Conservation (phyloP, 2,888 invertebrate genomes). For the Lasius fuliginosus region DNA sequence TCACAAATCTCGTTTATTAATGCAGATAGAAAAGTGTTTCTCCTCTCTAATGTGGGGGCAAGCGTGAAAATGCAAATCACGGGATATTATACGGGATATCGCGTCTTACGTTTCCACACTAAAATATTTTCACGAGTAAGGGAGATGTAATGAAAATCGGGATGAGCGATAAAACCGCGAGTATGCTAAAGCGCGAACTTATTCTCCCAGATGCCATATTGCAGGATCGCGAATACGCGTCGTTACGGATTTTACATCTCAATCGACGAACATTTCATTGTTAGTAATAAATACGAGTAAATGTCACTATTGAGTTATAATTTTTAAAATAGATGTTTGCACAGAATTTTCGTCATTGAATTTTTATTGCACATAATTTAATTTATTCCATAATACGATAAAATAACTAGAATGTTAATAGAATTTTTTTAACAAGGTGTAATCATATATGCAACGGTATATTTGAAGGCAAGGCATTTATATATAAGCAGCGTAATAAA, state of each 20-base stretch:
- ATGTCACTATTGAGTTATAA: not conserved
- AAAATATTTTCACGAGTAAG: constrained; percentile 35
- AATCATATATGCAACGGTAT: not conserved
- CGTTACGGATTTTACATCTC: not conserved
- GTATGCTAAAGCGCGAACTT: not conserved
- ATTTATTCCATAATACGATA: not conserved
- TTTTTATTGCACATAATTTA: not conserved
- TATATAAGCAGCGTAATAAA: not conserved
- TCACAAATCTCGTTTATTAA: constrained; percentile 51
- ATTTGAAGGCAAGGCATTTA: not conserved
- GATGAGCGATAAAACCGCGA: constrained; percentile 38
- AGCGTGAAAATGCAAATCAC: constrained; percentile 47
- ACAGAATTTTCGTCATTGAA: not conserved
- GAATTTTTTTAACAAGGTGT: not conserved
- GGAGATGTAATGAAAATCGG: constrained; percentile 48
- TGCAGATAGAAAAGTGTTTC: constrained; percentile 50
- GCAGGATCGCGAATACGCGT: constrained; percentile 13
- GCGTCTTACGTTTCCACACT: constrained; percentile 39
- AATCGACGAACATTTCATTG: constrained; percentile 7
- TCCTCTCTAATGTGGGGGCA: constrained; percentile 13
- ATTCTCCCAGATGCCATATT: not conserved
- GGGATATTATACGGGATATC: constrained; percentile 42
- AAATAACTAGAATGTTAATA: not conserved
- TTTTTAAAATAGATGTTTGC: not conserved
- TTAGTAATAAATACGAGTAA: constrained; percentile 1